Conservation (phyloP, 1,140 invertebrate genomes). For the Orchesella cincta region DNA sequence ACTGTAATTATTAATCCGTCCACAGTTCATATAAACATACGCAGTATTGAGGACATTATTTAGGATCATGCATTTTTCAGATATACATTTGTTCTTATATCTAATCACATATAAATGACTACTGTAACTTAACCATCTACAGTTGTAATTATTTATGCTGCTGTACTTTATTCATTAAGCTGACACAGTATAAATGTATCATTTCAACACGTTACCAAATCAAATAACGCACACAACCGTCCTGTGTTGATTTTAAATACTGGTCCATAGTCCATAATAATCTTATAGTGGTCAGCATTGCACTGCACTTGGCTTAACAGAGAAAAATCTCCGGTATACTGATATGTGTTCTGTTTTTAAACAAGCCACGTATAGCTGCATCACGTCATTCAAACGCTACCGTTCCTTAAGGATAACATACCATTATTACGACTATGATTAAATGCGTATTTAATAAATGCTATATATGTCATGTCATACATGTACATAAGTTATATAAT, state of each 20-base stretch:
- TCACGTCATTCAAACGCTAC: slow-evolving; percentile 1
- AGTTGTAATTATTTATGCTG: no score
- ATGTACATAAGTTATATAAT: background rate
- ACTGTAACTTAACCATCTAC: no score
- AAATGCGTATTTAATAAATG: slow-evolving; percentile 9
- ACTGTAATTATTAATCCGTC: background rate
- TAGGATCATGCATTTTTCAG: no score
- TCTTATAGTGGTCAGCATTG: slow-evolving; percentile 22
- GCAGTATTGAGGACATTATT: no score
- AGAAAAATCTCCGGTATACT: slow-evolving; percentile 20
- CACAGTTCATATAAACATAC: no score
- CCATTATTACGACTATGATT: background rate
- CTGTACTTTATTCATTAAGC: background rate
- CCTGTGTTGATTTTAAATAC: slow-evolving; percentile 3
- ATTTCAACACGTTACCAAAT: background rate
- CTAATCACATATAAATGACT: no score
- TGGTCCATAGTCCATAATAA: slow-evolving; percentile 14
- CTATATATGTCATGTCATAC: background rate
- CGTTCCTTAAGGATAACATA: background rate
- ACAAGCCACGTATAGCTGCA: slow-evolving; percentile 3
- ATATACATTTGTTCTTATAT: no score
- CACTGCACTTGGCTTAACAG: background rate
- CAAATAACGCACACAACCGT: background rate
- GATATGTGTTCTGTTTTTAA: slow-evolving; percentile 21
- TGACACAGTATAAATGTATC: background rate